Conservation (phyloP, 2,888 invertebrate species). For the Drosophila putrida region DNA sequence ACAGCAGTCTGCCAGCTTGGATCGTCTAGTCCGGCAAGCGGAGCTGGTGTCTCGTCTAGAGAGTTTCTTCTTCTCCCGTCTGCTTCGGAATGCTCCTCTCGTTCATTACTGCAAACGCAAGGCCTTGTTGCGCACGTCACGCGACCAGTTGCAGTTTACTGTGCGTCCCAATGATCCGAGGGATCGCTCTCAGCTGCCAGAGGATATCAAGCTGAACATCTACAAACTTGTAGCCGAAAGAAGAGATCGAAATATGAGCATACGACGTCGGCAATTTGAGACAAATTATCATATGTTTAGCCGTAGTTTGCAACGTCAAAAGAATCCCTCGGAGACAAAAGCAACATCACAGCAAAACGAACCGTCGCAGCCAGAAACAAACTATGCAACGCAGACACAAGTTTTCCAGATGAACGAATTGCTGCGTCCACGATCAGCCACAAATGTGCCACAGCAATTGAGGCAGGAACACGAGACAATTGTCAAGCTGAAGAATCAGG, state of each 20-base stretch:
- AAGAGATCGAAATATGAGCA: slow-evolving; percentile 87
- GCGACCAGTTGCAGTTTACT: slow-evolving; percentile 90
- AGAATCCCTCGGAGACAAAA: slow-evolving; percentile 26
- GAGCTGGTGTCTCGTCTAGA: slow-evolving; percentile 93
- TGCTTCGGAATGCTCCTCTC: slow-evolving; percentile 89
- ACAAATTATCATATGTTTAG: slow-evolving; percentile 84
- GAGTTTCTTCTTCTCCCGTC: slow-evolving; percentile 92
- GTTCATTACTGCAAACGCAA: slow-evolving; percentile 89
- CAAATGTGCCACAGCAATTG: slow-evolving; percentile 81
- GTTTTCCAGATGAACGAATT: slow-evolving; percentile 70
- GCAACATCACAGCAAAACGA: slow-evolving; percentile 19
- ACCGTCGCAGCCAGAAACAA: slow-evolving; percentile 13
- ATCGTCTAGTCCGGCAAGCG: slow-evolving; percentile 92
- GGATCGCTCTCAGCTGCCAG: slow-evolving; percentile 90
- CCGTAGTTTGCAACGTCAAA: slow-evolving; percentile 75
- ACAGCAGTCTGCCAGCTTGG: slow-evolving; percentile 92
- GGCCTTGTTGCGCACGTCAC: slow-evolving; percentile 91
- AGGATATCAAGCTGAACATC: slow-evolving; percentile 90
- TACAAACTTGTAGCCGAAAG: slow-evolving; percentile 91
- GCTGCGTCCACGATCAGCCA: slow-evolving; percentile 82
- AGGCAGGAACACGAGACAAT: slow-evolving; percentile 66
- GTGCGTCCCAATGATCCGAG: slow-evolving; percentile 94
- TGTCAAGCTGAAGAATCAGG: slow-evolving; percentile 71
- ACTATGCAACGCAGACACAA: slow-evolving; percentile 27
- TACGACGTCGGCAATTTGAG: slow-evolving; percentile 86